These are phyloP conservation scores for Onthophagus taurus DNA, from an alignment of 1,140 invertebrate species.

Conservation along the genomic window DNA sequence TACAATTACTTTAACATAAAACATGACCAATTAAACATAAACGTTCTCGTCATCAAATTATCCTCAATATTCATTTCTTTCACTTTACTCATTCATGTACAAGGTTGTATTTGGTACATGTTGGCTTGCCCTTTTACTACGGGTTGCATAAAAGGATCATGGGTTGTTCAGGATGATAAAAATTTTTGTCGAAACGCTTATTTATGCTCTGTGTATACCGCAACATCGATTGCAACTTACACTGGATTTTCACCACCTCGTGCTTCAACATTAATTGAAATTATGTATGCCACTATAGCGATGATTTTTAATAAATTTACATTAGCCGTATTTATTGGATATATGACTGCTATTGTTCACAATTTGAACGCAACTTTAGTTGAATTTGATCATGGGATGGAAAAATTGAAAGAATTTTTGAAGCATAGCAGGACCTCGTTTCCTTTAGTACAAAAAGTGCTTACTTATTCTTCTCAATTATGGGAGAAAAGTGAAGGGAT, in stretches of 20 bases:
- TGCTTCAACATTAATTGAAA: background rate
- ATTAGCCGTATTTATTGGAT: constrained; percentile 8
- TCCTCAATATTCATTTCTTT: constrained; percentile 6
- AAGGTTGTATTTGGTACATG: constrained; percentile 7
- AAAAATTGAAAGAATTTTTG: constrained; percentile 29
- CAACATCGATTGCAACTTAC: background rate
- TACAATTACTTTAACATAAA: constrained; percentile 12
- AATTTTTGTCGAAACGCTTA: constrained; percentile 1
- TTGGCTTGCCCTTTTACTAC: constrained; percentile 8
- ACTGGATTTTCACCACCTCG: constrained; percentile 1
- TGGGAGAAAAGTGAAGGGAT: constrained; percentile 35
- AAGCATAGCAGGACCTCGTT: constrained; percentile 37
- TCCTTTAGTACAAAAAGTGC: constrained; percentile 28
- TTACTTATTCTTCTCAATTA: constrained; percentile 35
- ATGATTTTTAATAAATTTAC: constrained; percentile 9
- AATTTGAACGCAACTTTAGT: constrained; percentile 7
- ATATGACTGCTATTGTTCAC: constrained; percentile 12
- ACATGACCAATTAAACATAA: constrained; percentile 12
- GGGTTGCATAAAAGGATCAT: background rate
- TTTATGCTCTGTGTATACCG: constrained; percentile 8
- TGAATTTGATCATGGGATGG: constrained; percentile 7
- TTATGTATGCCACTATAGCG: constrained; percentile 1
- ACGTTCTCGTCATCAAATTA: constrained; percentile 8
- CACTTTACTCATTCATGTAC: constrained; percentile 2
- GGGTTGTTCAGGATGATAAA: constrained; percentile 7